Evolutionary conservation across 2,888 invertebrate genomes (phyloP), one percentile per base, ranked within the genome.

Genomic region (Cenopis cana): DNA sequence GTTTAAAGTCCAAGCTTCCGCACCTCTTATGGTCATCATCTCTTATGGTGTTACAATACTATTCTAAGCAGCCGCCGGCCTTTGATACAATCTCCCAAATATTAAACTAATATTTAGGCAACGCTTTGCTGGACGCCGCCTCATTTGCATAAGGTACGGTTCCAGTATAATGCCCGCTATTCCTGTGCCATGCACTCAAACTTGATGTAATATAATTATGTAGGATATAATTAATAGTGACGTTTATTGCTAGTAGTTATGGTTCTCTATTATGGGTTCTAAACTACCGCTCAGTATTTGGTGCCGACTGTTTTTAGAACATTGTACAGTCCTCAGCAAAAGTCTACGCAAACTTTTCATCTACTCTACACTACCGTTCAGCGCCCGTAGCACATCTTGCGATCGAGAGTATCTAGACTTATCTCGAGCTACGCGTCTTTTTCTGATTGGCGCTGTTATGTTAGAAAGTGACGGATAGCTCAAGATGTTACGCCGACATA

Each of bases 51-150:
- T 78, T 90, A 78, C 87, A 86, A 82, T 77, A 74, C 75, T 87
- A 72, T 79, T 81, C 81, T 69, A 76, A 61, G 82, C 78, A 83
- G 76, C 76, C 77, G 71, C 20, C n/a, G 60, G 36, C 14, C 66
- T 67, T 77, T 84, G 93, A 92, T 92, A 90, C 85, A 85, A 93
- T 93, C 92, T 90, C 79, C 86, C 84, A 90, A 91, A 91, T 90
- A 93, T 92, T 92, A 93, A 93, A 93, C 93, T 93, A 92, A 93
- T 93, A 93, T 93, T 93, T 93, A 93, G 93, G 93, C 91, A 93
- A 92, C 89, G 91, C 93, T 93, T 93, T 93, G 91, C 88, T 85
- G 81, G 82, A 81, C 81, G 91, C 93, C 92, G 93, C 91, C 88
- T 92, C 89, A 93, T 93, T 92, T 91, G 87, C 91, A 93, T 93